Evolutionary conservation across 2,797 vertebrate genomes (phyloP).

Genomic region (Aeoliscus strigatus): DNA sequence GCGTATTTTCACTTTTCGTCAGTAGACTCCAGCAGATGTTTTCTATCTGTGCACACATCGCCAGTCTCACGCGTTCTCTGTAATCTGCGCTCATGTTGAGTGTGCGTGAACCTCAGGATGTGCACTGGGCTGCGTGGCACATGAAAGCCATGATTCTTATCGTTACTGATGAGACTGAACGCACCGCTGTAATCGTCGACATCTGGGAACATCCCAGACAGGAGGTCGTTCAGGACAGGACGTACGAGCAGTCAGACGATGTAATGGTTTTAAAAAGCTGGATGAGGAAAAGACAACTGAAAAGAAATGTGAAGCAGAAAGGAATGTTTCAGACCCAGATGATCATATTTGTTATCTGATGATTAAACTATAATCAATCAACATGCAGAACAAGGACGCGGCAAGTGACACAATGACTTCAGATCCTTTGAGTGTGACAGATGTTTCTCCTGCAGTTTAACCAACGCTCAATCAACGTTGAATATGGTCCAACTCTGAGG

Average conservation of each 20-base stretch:
- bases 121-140: conserved; percentile 3
- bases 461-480: too few species aligned
- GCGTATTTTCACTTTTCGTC: conserved; percentile 46
- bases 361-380: too few species aligned
- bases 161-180: conserved; percentile 2
- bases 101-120: conserved; percentile 9
- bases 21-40: conserved; percentile 54
- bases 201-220: not conserved
- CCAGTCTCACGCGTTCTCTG: conserved; percentile 12
- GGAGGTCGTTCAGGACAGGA: not conserved
- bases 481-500: too few species aligned
- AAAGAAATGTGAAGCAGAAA: not conserved
- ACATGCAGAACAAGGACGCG: too few species aligned
- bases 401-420: too few species aligned
- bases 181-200: not conserved
- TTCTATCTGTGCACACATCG: conserved; percentile 40
- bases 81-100: conserved; percentile 14
- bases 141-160: conserved; percentile 5
- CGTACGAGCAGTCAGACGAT: conserved; percentile 3
- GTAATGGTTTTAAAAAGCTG: not conserved
- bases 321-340: not conserved
- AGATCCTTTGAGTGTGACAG: too few species aligned
- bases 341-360: not conserved
- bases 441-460: too few species aligned
- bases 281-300: too few species aligned